Evolutionary conservation across 2,113 vertebrate species (phyloP), one percentile per base, ranked within the genome.

Genomic region (Tychaedon coryphoeus): DNA sequence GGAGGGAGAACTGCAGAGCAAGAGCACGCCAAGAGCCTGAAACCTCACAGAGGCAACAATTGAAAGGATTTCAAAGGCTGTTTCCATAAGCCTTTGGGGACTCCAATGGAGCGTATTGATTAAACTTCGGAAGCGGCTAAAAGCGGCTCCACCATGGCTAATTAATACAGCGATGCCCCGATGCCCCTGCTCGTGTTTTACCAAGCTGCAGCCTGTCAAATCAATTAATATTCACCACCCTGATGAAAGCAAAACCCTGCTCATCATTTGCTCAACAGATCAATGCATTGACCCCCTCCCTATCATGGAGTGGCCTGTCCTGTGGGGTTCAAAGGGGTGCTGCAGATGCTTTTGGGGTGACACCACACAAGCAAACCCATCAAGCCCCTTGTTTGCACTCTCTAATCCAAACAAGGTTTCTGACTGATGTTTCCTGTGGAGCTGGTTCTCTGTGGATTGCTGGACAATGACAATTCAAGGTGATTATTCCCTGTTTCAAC

Each of bases 21-120:
- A 66, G 88, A 95, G 78, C 56, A 88, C 3, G 2, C 57, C 77
- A 51, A 45, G 71, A 90, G 76, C 78, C 91, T 89, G 66, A 96
- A 95, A 89, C 91, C 93, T 96, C 73, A 73, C 74, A 62, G 80
- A 96, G 54, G 74, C 74, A 96, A 87, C 96, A 97, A 90, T 95
- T 92, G 95, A 95, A 86, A 94, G 83, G 96, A 96, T 97, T 97
- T 97, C 96, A 96, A 96, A 97, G 91, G 82, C 95, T 96, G 92
- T 95, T 97, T 96, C 93, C 89, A 67, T 73, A 84, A 95, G 91
- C 95, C 95, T 95, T 96, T 96, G 84, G 95, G 95, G 96, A 95
- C 88, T 96, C 86, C 78, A 86, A 71, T 61, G 96, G 61, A 95
- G 88, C 85, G 69, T 97, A 97, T 97, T 97, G 97, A 97, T 97